Evolutionary conservation across 2,888 invertebrate species (phyloP), one percentile per base, ranked within the genome.

Genomic region (Chromoteleia sp.): DNA sequence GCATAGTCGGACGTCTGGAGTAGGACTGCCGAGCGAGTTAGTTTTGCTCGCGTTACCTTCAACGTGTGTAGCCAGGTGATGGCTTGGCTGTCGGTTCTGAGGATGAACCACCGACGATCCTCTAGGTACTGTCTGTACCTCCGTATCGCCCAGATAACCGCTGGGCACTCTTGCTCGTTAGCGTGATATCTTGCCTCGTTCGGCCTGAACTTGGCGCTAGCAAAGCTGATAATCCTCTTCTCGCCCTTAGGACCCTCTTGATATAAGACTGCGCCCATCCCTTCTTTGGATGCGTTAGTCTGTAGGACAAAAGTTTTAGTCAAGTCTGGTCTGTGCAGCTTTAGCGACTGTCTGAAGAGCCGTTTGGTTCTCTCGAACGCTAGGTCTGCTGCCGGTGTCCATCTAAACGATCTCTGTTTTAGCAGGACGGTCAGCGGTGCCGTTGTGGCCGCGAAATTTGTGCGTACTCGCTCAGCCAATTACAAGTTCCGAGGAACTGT

Each of bases 381-480:
- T 50, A 3, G 12, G 1, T 50, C 12, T 0, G 50, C 25, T 12
- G 25, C 12, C 25, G 25, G 1, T 1, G 25, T 10, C 50, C 50
- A 50, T 29, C 25, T 50, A 50, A 50, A 50, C 2, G 10, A 19
- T 21, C 39, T 58, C 10, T 36, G 36, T 0, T 33, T 15, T 2
- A 58, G 1, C 0, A 78, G 43, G 1, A 43, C 59, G 0, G 41
- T 65, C 0, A 78, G 25, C 2, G 58, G 65, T 4, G 63, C 56
- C 1, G 43, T 14, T 25, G 29, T 12, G 3, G 14, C 3, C 8
- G 70, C 15, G 21, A 48, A 52, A 14, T 30, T 10, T 30, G 54
- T 0, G 61, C 33, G 52, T 80, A 80, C 14, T 74, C 74, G 52
- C 52, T 67, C 8, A 67, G 14, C 67, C 39, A 67, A 29, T 48